Base-by-base conservation (phyloP, 2,797 vertebrate genomes). In the Pseudomugil gertrudae region DNA sequence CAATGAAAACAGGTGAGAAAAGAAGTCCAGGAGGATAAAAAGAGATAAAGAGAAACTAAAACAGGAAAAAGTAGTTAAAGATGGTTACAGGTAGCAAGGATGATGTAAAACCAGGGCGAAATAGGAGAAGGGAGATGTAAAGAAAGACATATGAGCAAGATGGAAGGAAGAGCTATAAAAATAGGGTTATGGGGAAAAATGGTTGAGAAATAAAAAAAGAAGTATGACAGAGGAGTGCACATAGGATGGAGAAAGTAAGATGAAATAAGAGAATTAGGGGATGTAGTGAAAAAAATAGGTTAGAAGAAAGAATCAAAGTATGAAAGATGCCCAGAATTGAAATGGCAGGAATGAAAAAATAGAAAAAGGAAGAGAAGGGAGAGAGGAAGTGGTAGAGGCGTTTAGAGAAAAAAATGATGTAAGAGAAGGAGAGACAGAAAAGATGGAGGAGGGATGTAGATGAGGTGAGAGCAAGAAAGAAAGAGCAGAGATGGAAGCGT, bases 391-490 rank as follows among this genome's bases (percentile, higher is more conserved):
- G 54, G 38, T 54, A 1, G 65, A 43, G 53, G 54, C 63, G 69
- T 76, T 76, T 47, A 68, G 67, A 81, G 63, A 40, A 60, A 72
- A 72, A 79, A 74, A 79, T 84, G 82, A 88, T 84, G 81, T 81
- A 83, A 86, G 81, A 68, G 17, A 14, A 17, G 43, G 53, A 45
- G 78, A 54, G 29, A 29, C 38, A 60, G 45, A 74, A 38, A 55
- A 68, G 62, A 14, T 66, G 56, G 63, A 59, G 54, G 68, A 62
- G 69, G 51, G 78, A 84, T 57, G 76, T 62, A 77, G 79, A 73
- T 11, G 47, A 72, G 69, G 79, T 57, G 82, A 63, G 68, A 70
- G 69, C 29, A 54, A n/a, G 65, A 61, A 35, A 74, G 66, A 77
- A 80, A 87, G 72, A 84, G 78, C 70, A 0, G 26, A 77, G 74